A percentile compares a stretch with the other conserved stretches of the same genome.
Evolutionary conservation across 2,797 vertebrate species (phyloP).

Genomic region (Chromis chromis): DNA sequence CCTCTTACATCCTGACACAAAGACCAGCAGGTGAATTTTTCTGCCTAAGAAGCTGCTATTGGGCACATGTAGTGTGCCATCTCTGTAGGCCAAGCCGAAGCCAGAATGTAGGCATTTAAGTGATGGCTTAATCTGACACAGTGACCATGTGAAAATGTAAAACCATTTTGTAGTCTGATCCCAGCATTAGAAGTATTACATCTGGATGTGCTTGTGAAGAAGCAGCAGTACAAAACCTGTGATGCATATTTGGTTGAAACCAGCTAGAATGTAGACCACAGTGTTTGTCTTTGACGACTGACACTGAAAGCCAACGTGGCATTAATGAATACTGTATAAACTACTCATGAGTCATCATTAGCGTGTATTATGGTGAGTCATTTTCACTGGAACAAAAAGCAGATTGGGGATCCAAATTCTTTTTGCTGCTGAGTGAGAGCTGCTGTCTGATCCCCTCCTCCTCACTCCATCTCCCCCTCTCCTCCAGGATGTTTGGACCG

Average conservation of each 20-base stretch:
- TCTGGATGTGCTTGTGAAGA: slow-evolving; percentile 21
- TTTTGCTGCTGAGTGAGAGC: slow-evolving; percentile 58
- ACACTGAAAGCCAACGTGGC: slow-evolving; percentile 61
- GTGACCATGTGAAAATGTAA: slow-evolving; percentile 1
- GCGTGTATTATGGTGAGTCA: slow-evolving; percentile 65
- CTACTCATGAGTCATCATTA: slow-evolving; percentile 68
- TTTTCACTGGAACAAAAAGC: slow-evolving; percentile 56
- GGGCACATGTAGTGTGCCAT: not conserved
- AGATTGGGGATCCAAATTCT: slow-evolving; percentile 48
- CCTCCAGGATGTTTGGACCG: slow-evolving; percentile 93
- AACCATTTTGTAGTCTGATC: slow-evolving; percentile 16
- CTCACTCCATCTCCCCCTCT: slow-evolving; percentile 43
- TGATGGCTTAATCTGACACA: slow-evolving; percentile 11
- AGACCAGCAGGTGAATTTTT: not conserved
- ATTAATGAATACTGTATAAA: slow-evolving; percentile 68
- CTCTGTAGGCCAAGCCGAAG: not conserved
- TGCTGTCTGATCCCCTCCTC: slow-evolving; percentile 49
- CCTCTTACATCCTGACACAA: not conserved
- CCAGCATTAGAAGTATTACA: slow-evolving; percentile 10
- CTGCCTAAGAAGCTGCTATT: not conserved
- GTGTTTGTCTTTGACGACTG: slow-evolving; percentile 42
- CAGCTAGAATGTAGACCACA: slow-evolving; percentile 28
- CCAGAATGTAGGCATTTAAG: slow-evolving; percentile 1
- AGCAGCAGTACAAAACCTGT: slow-evolving; percentile 1
- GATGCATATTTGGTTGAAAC: slow-evolving; percentile 27